A percentile compares a stretch with the other conserved stretches of the same genome.
phyloP scores from a whole-genome alignment of 2,113 vertebrate species.

The Colaptes auratus region DNA sequence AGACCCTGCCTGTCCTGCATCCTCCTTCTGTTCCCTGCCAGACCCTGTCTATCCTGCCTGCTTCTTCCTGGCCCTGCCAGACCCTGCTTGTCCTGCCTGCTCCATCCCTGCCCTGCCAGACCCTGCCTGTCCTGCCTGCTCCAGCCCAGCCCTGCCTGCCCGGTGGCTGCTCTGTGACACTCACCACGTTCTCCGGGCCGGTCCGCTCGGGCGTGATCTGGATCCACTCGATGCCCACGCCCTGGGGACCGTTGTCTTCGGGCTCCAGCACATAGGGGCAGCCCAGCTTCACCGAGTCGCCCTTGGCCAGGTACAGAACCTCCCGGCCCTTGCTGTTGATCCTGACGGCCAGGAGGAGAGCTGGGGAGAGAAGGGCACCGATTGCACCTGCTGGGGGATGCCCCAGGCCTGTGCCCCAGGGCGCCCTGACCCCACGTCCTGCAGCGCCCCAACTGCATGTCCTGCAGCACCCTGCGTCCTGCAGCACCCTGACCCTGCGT shows the following conservation, averaged over 20 bases:
- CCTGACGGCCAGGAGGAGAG: slow-evolving; percentile 65
- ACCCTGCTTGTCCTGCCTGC: too few species aligned
- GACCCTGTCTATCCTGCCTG: not conserved
- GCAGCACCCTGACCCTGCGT: not conserved
- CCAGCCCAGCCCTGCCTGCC: not conserved
- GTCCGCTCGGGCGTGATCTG: slow-evolving; percentile 83
- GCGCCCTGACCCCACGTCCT: not conserved
- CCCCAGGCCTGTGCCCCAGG: not conserved
- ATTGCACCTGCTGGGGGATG: rapidly evolving
- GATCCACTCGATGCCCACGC: slow-evolving; percentile 88
- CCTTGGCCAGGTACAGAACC: slow-evolving; percentile 79
- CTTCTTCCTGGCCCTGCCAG: not conserved
- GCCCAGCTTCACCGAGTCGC: slow-evolving; percentile 78
- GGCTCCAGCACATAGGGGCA: slow-evolving; percentile 82
- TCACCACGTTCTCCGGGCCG: slow-evolving; percentile 79
- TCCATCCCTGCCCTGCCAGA: too few species aligned
- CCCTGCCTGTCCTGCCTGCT: too few species aligned
- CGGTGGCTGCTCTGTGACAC: not conserved
- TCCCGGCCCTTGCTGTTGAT: slow-evolving; percentile 75
- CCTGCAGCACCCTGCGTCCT: not conserved
- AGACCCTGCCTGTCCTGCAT: not conserved
- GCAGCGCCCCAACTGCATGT: rapidly evolving
- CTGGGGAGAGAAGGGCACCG: slow-evolving; percentile 11
- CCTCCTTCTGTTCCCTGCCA: not conserved
- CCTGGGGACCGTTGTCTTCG: slow-evolving; percentile 79